Evolutionary conservation across 2,113 vertebrate species (phyloP).

Genomic region (Channa argus): DNA sequence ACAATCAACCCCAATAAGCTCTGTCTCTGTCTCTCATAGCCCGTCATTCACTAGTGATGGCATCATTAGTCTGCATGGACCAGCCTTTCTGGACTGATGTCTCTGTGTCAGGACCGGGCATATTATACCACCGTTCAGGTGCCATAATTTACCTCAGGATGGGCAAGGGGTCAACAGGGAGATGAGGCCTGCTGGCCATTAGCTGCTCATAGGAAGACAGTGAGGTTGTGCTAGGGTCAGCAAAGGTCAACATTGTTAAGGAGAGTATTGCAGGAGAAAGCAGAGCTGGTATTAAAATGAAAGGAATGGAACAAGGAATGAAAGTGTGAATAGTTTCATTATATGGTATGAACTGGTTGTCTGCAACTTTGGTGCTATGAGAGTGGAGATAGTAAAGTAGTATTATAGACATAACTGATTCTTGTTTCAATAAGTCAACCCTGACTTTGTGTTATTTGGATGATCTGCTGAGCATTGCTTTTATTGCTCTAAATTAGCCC

Average conservation of each 20-base stretch:
- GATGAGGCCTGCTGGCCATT: slow-evolving; percentile 74
- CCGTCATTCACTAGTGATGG: slow-evolving; percentile 78
- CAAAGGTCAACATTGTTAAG: slow-evolving; percentile 65
- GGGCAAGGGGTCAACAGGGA: slow-evolving; percentile 76
- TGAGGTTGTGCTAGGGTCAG: slow-evolving; percentile 69
- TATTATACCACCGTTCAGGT: slow-evolving; percentile 74
- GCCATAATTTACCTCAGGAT: slow-evolving; percentile 76
- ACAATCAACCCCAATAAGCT: slow-evolving; percentile 71
- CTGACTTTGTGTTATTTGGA: too few species aligned
- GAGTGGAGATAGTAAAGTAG: not conserved
- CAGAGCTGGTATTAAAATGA: slow-evolving; percentile 61
- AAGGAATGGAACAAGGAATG: slow-evolving; percentile 55
- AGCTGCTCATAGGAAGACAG: slow-evolving; percentile 71
- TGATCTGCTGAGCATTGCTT: too few species aligned
- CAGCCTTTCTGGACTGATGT: slow-evolving; percentile 71
- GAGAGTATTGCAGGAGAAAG: slow-evolving; percentile 31
- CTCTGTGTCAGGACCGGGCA: slow-evolving; percentile 67
- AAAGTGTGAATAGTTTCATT: slow-evolving; percentile 58
- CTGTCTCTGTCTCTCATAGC: slow-evolving; percentile 54
- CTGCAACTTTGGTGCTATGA: slow-evolving; percentile 2
- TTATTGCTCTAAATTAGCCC: too few species aligned
- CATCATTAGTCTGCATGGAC: slow-evolving; percentile 75
- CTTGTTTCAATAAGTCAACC: too few species aligned
- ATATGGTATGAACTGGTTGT: slow-evolving; percentile 38
- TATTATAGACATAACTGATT: too few species aligned